Evolutionary conservation across 23 tunicate genomes (phyloP), one percentile per base, ranked within the genome.

Genomic region (Botrylloides violaceus): DNA sequence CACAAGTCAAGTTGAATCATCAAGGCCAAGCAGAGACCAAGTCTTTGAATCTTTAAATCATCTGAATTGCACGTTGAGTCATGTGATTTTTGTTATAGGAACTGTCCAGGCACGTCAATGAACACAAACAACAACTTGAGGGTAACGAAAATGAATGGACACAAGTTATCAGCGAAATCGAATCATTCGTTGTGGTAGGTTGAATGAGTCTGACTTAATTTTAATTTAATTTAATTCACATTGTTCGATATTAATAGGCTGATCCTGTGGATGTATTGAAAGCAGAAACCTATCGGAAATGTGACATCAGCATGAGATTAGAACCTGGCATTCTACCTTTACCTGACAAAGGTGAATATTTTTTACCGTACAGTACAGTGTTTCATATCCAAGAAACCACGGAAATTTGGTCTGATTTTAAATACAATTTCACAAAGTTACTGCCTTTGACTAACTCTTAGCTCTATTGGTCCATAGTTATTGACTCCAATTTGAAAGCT

Each of bases 181-280:
- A 64, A 43, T 65, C 84, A 5, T 87, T 87, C 50, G 71, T 82
- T 0, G 82, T 75, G 34, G 95, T 85, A 62, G 36, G 77, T 43
- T 43, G 53, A 7, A n/a, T n/a, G n/a, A n/a, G n/a, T 72, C 1
- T 20, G 24, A 21, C 24, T 20, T 61, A 0, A 61, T 0, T 21
- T 21, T 22, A 25, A 25, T n/a, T n/a, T n/a, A n/a, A n/a, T n/a
- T n/a, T n/a, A n/a, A n/a, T n/a, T n/a, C n/a, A n/a, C n/a, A n/a
- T n/a, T n/a, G n/a, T n/a, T n/a, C n/a, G n/a, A n/a, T n/a, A n/a
- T n/a, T n/a, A n/a, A n/a, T 39, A 87, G 95, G 75, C 84, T n/a
- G 95, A 87, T 23, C 95, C 95, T 20, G 86, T 87, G 21, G 82
- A 87, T 35, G 82, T 87, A 3, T 29, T 87, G 62, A 36, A 76